Percentiles rank a stretch among this genome's conserved stretches.
These are phyloP conservation scores for Sula dactylatra DNA, from an alignment of 2,113 vertebrate genomes.

Conservation along the genomic window DNA sequence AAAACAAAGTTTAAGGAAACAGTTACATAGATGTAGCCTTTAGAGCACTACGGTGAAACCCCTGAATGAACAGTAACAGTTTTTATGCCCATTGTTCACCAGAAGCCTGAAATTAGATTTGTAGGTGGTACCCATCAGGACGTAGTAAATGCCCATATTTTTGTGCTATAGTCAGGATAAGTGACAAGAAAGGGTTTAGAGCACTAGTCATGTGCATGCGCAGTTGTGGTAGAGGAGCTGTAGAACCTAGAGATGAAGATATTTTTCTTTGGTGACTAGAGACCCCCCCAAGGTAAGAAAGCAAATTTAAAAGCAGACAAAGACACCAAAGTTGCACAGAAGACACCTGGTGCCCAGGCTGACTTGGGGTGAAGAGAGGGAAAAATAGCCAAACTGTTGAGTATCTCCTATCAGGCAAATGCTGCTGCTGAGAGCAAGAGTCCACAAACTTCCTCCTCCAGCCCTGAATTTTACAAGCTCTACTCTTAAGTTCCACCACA, in stretches of 20 bases:
- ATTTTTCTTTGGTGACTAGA: neutral
- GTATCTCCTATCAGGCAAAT: neutral
- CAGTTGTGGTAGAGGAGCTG: neutral
- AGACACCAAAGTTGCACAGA: neutral
- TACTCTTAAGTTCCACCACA: neutral
- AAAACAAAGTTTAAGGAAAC: neutral
- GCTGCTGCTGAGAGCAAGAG: neutral
- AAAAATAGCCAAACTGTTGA: neutral
- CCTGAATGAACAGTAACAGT: neutral
- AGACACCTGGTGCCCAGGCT: neutral
- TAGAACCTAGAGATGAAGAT: neutral
- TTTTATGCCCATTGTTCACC: neutral
- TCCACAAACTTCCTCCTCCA: neutral
- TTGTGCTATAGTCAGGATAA: neutral
- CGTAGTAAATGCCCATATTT: neutral
- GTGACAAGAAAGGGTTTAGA: neutral
- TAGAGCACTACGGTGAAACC: neutral
- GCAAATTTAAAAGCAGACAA: neutral
- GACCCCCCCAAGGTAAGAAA: neutral
- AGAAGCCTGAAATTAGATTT: neutral
- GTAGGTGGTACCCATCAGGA: neutral
- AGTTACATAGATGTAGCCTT: neutral
- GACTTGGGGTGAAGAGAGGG: neutral
- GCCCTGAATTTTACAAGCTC: neutral
- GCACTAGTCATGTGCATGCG: neutral